Evolutionary conservation across 2,797 vertebrate genomes (phyloP).

Genomic region (Enteromius treurensis): DNA sequence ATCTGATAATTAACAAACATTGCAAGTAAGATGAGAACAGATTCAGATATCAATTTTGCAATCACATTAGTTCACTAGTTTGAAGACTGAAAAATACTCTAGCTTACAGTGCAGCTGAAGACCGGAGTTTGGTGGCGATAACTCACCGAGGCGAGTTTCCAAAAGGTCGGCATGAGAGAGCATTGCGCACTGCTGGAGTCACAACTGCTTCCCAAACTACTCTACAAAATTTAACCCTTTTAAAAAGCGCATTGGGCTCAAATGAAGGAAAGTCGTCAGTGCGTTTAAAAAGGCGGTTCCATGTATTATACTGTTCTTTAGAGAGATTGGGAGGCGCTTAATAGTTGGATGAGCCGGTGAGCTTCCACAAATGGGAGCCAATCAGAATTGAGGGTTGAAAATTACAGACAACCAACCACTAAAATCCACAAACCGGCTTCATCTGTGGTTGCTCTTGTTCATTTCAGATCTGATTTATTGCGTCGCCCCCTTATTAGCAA

Average conservation of each 20-base stretch:
- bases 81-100: constrained; percentile 72
- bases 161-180: constrained; percentile 99
- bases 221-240: constrained; percentile 90
- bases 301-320: constrained; percentile 99
- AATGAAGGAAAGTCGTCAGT: constrained; percentile 98
- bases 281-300: constrained; percentile 97
- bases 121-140: constrained; percentile 82
- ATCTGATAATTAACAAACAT: constrained; percentile 51
- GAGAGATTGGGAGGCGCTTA: constrained; percentile 98
- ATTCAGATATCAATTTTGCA: constrained; percentile 49
- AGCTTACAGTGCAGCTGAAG: constrained; percentile 85
- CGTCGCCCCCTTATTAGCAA: constrained; percentile 50
- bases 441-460: constrained; percentile 76
- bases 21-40: constrained; percentile 21
- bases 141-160: constrained; percentile 99
- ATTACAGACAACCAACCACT: constrained; percentile 80
- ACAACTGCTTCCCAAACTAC: constrained; percentile 86
- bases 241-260: constrained; percentile 93
- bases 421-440: constrained; percentile 61
- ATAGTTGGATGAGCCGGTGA: constrained; percentile 94
- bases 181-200: constrained; percentile 98
- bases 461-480: constrained; percentile 80
- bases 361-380: constrained; percentile 92
- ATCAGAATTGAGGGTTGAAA: constrained; percentile 91
- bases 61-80: constrained; percentile 49